Evolutionary conservation across 53 echinoderm and acorn worm species (phyloP).

Genomic region (Stichopus horrens): DNA sequence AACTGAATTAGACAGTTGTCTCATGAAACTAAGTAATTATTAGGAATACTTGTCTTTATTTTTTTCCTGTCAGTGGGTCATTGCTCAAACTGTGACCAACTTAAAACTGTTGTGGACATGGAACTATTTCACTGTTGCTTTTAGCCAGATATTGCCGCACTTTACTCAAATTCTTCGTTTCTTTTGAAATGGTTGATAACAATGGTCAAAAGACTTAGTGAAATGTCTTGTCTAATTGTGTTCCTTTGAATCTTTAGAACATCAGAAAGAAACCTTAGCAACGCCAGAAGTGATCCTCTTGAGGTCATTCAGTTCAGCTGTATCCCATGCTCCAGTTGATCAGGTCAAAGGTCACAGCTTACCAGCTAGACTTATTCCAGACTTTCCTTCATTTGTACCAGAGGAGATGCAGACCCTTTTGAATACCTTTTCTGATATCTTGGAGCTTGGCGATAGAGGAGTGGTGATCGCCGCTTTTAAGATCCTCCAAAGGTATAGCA

Average conservation of each 20-base stretch:
- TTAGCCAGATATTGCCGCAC: too few species aligned
- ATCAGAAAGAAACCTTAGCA: neutral
- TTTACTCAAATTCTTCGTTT: too few species aligned
- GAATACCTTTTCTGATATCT: conserved; percentile 45
- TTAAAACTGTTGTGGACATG: too few species aligned
- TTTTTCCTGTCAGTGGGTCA: too few species aligned
- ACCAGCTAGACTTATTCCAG: conserved; percentile 52
- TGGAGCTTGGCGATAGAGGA: conserved; percentile 22
- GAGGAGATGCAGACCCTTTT: conserved; percentile 55
- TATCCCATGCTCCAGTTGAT: conserved; percentile 47
- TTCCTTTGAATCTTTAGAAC: neutral
- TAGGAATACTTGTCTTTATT: too few species aligned
- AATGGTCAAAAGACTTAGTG: neutral
- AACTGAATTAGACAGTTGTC: too few species aligned
- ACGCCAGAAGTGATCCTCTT: conserved; percentile 34
- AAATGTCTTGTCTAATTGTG: too few species aligned
- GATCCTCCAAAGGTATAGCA: conserved; percentile 44
- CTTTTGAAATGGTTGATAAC: too few species aligned
- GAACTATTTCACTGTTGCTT: too few species aligned
- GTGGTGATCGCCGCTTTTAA: conserved; percentile 49
- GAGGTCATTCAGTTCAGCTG: conserved; percentile 47
- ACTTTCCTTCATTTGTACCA: conserved; percentile 48
- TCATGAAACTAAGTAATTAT: too few species aligned
- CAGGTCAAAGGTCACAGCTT: conserved; percentile 62
- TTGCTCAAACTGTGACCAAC: too few species aligned